A percentile compares a stretch with the other conserved stretches of the same genome.
Evolutionary conservation across 2,113 vertebrate genomes (phyloP).

Genomic region (Anser cygnoides): DNA sequence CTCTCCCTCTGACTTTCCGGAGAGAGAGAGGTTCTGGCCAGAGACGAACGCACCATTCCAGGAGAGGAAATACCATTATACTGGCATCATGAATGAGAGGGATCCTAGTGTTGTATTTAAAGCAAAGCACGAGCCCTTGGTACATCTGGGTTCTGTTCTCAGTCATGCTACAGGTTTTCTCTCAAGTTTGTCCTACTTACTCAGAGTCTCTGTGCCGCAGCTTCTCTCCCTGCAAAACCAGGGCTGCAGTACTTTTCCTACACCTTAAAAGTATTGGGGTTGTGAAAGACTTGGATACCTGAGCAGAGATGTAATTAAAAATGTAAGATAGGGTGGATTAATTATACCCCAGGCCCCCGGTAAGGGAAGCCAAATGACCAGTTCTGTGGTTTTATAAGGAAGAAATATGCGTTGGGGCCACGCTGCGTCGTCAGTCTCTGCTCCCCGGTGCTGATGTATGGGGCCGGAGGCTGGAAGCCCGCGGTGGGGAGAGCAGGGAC

Average conservation of each 20-base stretch:
- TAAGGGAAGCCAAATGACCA: conserved; percentile 29
- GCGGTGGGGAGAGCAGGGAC: accelerated
- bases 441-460: background rate
- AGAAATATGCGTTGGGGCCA: conserved; percentile 14
- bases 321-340: conserved; percentile 12
- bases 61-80: conserved; percentile 67
- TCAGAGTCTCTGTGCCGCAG: background rate
- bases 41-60: conserved; percentile 27
- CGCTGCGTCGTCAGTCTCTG: background rate
- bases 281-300: conserved; percentile 30
- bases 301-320: conserved; percentile 50
- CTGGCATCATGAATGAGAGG: conserved; percentile 50
- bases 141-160: conserved; percentile 57
- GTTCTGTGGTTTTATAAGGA: conserved; percentile 25
- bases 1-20: background rate
- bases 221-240: background rate
- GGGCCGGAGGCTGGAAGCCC: background rate
- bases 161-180: conserved; percentile 1
- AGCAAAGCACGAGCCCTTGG: conserved; percentile 26
- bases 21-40: background rate
- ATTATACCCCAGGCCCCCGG: conserved; percentile 1
- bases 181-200: conserved; percentile 31
- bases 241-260: background rate
- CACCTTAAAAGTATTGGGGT: background rate
- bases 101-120: conserved; percentile 39